These are phyloP conservation scores for Entelurus aequoreus DNA, from an alignment of 2,113 vertebrate species.

Conservation along the genomic window DNA sequence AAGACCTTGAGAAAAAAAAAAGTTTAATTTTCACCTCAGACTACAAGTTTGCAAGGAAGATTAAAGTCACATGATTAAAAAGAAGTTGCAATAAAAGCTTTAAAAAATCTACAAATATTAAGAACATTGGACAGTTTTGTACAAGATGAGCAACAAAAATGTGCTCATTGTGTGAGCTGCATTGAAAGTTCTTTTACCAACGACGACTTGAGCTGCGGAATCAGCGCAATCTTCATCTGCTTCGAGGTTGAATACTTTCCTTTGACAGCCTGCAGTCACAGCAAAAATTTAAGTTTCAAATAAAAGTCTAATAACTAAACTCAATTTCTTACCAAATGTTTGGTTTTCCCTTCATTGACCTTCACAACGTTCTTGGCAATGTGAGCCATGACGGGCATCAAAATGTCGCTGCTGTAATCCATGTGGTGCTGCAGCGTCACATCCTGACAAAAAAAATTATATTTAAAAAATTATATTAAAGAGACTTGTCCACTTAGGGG, in stretches of 20 bases:
- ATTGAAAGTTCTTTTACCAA: slow-evolving; percentile 69
- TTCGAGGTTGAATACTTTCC: slow-evolving; percentile 77
- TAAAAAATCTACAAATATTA: background rate
- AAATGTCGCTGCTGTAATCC: slow-evolving; percentile 66
- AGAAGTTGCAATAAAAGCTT: background rate
- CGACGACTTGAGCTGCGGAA: slow-evolving; percentile 69
- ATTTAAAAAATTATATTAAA: too few species aligned
- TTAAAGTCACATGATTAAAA: too few species aligned
- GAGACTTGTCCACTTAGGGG: too few species aligned
- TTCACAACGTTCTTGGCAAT: slow-evolving; percentile 82
- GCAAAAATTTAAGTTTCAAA: too few species aligned
- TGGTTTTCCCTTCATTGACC: slow-evolving; percentile 70
- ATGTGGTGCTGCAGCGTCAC: slow-evolving; percentile 71
- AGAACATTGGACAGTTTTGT: background rate
- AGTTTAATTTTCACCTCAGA: too few species aligned
- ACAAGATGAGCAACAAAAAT: slow-evolving; percentile 36
- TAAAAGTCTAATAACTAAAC: too few species aligned
- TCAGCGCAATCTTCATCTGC: slow-evolving; percentile 70
- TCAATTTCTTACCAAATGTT: slow-evolving; percentile 67
- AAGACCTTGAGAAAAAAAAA: too few species aligned
- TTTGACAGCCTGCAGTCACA: slow-evolving; percentile 70
- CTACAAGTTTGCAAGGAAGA: too few species aligned
- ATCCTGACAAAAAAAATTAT: too few species aligned
- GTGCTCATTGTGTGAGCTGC: slow-evolving; percentile 40
- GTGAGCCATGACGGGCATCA: slow-evolving; percentile 77